Conservation (phyloP, 1,140 invertebrate species). For the Leptonema lineaticorne region DNA sequence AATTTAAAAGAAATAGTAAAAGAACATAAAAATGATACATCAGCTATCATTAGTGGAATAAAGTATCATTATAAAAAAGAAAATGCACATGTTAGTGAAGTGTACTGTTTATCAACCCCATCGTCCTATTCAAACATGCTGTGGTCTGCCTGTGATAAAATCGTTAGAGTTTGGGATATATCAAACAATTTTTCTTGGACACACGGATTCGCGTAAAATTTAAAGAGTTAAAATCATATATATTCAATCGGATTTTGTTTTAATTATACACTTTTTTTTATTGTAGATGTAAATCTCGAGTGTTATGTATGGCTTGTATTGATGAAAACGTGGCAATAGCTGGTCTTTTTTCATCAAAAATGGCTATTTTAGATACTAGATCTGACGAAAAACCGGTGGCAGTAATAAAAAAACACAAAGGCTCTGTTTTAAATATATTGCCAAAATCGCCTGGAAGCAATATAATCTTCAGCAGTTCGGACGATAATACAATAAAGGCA, state of each 20-base stretch:
- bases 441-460: constrained; percentile 25
- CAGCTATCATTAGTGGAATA: background rate
- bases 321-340: constrained; percentile 36
- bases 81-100: constrained; percentile 51
- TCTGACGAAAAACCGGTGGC: constrained; percentile 18
- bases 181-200: no score
- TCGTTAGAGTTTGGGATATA: constrained; percentile 54
- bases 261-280: background rate
- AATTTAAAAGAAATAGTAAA: constrained; percentile 26
- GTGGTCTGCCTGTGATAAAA: constrained; percentile 54
- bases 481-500: constrained; percentile 27
- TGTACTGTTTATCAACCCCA: constrained; percentile 52
- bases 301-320: constrained; percentile 34
- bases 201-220: no score
- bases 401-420: constrained; percentile 25
- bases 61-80: background rate
- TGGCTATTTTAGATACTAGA: constrained; percentile 31
- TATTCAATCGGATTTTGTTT: background rate
- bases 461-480: constrained; percentile 34
- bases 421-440: constrained; percentile 26
- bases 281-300: constrained; percentile 34
- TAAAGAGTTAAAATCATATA: no score
- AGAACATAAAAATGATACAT: background rate
- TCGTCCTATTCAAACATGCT: constrained; percentile 39
- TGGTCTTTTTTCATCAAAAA: constrained; percentile 32